Evolutionary conservation across 2,888 invertebrate genomes (phyloP).

Genomic region (Lutraria lutraria): DNA sequence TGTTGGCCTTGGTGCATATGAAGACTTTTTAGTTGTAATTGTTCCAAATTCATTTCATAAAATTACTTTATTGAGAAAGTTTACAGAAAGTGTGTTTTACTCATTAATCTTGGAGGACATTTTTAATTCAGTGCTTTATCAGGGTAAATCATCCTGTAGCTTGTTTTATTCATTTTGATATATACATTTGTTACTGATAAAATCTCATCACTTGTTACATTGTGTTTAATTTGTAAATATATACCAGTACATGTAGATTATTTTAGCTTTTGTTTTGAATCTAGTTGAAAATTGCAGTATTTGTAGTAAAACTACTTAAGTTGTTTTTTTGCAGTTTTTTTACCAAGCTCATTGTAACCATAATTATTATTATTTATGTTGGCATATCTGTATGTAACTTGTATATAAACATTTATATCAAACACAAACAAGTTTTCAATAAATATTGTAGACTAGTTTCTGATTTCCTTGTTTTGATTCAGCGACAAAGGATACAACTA

Average conservation of each 20-base stretch:
- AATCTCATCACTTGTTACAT: neutral
- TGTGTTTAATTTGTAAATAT: neutral
- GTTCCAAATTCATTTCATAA: neutral
- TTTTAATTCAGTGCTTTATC: neutral
- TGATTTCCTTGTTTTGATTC: too few species aligned
- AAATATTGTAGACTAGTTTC: neutral
- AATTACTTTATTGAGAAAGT: neutral
- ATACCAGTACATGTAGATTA: neutral
- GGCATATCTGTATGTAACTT: neutral
- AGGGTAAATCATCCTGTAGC: neutral
- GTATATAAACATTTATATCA: constrained; percentile 1
- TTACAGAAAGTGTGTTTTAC: neutral
- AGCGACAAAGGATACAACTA: too few species aligned
- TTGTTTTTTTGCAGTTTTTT: neutral
- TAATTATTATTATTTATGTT: neutral
- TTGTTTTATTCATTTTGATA: neutral
- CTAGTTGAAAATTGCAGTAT: neutral
- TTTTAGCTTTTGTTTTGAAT: neutral
- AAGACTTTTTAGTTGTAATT: too few species aligned
- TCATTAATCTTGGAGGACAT: neutral
- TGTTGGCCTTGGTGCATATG: too few species aligned
- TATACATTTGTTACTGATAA: neutral
- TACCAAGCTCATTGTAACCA: neutral
- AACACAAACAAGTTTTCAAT: neutral
- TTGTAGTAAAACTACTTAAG: neutral